Base-by-base conservation (phyloP, 1,140 invertebrate genomes). In the Drosophila sulfurigaster region DNA sequence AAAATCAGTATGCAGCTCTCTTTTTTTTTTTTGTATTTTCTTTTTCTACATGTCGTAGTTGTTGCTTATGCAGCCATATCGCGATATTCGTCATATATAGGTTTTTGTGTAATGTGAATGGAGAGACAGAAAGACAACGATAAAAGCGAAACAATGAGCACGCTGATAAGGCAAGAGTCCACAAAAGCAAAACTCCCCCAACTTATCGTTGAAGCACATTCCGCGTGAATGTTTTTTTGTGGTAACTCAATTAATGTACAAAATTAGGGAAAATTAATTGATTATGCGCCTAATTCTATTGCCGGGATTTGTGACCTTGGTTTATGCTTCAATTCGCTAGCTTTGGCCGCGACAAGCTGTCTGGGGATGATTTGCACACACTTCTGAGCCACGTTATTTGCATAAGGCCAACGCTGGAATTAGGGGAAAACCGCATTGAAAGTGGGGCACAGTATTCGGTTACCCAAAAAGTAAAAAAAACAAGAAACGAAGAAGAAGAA, bases 341-440 rank as follows among this genome's bases (percentile, higher is more conserved):
- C 5, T 38, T 38, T 3, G 6, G 20, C 16, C 32, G 62, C 62
- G 62, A 41, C 69, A 66, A 43, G 57, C 4, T 45, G 56, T 67
- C 48, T 68, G 57, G 48, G 16, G 64, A 45, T 43, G 57, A 38
- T 68, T 2, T n/a, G 30, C 16, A 28, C 16, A 28, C n/a, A 30
- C 28, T 62, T 63, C 10, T 56, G 15, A 25, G 66, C 66, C 49
- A 60, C 38, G 41, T 13, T 60, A 62, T 74, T 74, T 74, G 49
- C 64, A 74, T 74, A 62, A 68, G 64, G 30, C 32, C 46, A 49
- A 28, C 16, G 48, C 13, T 52, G 49, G 20, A 54, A 43, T 32
- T 64, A 20, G 60, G 41, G 41, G n/a, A 10, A 72, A 58, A 65
- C 62, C 52, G 69, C 52, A 28, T 38, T 59, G 15, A 59, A 59